Percentiles rank a stretch among this genome's conserved stretches.
Conservation (phyloP, 2,113 vertebrate genomes). For the Pterophyllum scalare region DNA sequence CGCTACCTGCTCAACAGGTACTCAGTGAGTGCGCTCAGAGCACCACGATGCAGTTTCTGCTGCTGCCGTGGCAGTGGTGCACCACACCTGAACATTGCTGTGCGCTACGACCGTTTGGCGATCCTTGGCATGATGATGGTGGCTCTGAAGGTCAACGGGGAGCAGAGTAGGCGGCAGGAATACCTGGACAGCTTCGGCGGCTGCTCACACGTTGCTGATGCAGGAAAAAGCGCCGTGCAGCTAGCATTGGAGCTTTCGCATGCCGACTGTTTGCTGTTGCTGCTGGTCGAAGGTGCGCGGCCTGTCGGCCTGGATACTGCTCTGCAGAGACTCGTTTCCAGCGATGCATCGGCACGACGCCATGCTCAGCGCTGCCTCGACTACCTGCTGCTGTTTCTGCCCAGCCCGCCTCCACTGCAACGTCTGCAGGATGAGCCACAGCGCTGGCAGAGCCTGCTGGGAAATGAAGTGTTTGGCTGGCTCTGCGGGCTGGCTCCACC, state of each 20-base stretch:
- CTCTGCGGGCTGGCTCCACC: constrained; percentile 85
- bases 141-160: constrained; percentile 73
- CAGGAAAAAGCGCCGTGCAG: constrained; percentile 87
- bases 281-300: constrained; percentile 86
- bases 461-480: constrained; percentile 85
- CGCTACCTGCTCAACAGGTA: constrained; percentile 86
- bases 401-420: constrained; percentile 23
- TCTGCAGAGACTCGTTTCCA: constrained; percentile 78
- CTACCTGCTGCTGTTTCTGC: constrained; percentile 88
- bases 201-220: constrained; percentile 85
- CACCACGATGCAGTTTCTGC: constrained; percentile 87
- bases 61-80: constrained; percentile 82
- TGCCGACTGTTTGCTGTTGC: constrained; percentile 86
- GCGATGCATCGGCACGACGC: constrained; percentile 22
- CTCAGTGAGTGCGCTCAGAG: constrained; percentile 81
- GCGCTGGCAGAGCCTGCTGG: constrained; percentile 86
- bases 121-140: constrained; percentile 86
- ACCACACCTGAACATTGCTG: constrained; percentile 87
- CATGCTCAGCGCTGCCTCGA: constrained; percentile 86
- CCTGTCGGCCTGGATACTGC: constrained; percentile 85
- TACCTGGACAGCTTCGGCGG: constrained; percentile 84
- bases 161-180: constrained; percentile 43
- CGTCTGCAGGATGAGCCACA: constrained; percentile 78
- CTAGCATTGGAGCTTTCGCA: constrained; percentile 88
- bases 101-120: constrained; percentile 89